These are phyloP conservation scores for Uloborus plumipes DNA, from an alignment of 2,888 invertebrate genomes.

Conservation along the genomic window DNA sequence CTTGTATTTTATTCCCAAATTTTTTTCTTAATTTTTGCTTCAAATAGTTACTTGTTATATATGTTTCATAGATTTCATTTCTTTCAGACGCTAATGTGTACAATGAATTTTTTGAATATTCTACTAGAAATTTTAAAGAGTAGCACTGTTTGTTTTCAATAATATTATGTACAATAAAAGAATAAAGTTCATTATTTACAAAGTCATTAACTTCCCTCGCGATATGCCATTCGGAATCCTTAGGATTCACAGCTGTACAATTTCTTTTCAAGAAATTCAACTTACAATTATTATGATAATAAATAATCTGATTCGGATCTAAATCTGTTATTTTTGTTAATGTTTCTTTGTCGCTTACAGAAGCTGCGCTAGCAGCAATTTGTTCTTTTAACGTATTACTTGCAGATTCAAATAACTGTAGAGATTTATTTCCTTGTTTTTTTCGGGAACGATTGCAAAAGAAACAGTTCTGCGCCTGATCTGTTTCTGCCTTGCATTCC, in stretches of 20 bases:
- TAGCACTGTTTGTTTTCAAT: neutral
- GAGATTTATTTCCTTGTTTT: neutral
- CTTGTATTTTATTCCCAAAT: neutral
- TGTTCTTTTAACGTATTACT: neutral
- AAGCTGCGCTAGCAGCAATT: neutral
- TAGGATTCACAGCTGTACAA: neutral
- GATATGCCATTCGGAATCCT: neutral
- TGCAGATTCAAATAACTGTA: neutral
- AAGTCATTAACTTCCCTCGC: neutral
- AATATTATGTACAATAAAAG: neutral
- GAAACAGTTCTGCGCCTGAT: neutral
- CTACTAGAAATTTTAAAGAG: neutral
- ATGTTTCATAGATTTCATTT: neutral
- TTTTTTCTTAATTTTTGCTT: neutral
- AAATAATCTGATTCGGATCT: neutral
- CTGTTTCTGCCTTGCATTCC: no score
- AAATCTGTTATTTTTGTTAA: neutral
- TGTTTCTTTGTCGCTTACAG: neutral
- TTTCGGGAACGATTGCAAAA: neutral
- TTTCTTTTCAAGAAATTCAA: neutral
- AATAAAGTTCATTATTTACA: neutral
- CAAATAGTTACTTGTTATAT: neutral
- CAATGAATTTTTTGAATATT: constrained; percentile 1
- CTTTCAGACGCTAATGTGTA: neutral
- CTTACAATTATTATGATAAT: neutral